Conservation (phyloP, 2,888 invertebrate species). For the Pomacea canaliculata region DNA sequence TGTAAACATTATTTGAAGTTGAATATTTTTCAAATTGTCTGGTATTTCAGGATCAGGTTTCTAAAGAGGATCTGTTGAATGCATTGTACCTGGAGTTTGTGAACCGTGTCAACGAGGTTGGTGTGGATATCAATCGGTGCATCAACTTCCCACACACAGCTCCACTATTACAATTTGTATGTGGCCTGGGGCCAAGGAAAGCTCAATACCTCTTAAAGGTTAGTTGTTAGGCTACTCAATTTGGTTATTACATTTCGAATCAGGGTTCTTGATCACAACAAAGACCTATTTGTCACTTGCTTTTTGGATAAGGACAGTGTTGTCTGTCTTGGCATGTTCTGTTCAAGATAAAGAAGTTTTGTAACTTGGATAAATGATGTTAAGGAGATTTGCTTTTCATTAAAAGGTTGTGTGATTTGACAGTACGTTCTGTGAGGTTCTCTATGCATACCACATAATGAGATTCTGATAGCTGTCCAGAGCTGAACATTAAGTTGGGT, state of each 20-base stretch:
- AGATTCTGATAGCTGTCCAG: too few relatives aligned
- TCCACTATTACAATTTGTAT: conserved; percentile 92
- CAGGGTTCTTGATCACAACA: too few relatives aligned
- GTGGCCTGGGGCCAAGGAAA: conserved; percentile 96
- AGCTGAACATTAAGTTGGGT: too few relatives aligned
- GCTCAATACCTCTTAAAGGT: conserved; percentile 74
- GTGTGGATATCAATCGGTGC: conserved; percentile 95
- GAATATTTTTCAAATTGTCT: neutral
- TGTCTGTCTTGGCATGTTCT: neutral
- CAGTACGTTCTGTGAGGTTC: too few relatives aligned
- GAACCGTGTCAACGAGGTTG: conserved; percentile 96
- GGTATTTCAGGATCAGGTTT: conserved; percentile 69
- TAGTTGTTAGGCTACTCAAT: neutral
- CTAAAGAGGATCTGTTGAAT: conserved; percentile 88
- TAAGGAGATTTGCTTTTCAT: too few relatives aligned
- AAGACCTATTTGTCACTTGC: neutral
- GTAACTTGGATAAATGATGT: too few relatives aligned
- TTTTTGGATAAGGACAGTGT: neutral
- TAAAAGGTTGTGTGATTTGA: too few relatives aligned
- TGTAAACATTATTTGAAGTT: neutral
- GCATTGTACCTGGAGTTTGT: conserved; percentile 89
- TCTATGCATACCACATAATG: too few relatives aligned
- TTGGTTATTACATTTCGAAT: too few relatives aligned
- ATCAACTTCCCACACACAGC: conserved; percentile 89
- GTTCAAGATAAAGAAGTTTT: too few relatives aligned